Evolutionary conservation across 2,797 vertebrate species (phyloP).

Genomic region (Hydrophis major): DNA sequence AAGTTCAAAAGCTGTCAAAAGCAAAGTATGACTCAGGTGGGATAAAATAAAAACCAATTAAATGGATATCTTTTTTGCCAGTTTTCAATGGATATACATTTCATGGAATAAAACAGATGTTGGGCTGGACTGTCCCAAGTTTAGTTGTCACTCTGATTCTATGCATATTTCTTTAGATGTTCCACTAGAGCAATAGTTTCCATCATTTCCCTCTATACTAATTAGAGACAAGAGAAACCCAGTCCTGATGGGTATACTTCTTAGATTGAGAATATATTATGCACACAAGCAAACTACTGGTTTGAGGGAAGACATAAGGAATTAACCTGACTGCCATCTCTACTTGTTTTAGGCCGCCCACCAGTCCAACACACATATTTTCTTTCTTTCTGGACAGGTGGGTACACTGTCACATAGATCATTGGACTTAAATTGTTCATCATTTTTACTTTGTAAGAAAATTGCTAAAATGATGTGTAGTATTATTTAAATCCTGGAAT

Average conservation of each 20-base stretch:
- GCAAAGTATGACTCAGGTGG: constrained; percentile 18
- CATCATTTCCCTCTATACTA: background rate
- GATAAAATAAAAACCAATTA: constrained; percentile 16
- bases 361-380: background rate
- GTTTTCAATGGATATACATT: constrained; percentile 41
- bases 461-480: background rate
- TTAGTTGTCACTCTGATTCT: background rate
- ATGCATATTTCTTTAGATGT: background rate
- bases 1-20: constrained; percentile 44
- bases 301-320: background rate
- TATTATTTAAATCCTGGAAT: background rate
- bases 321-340: background rate
- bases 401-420: background rate
- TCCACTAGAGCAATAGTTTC: background rate
- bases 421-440: background rate
- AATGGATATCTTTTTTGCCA: constrained; percentile 36
- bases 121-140: constrained; percentile 18
- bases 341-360: background rate
- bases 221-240: background rate
- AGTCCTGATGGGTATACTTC: background rate
- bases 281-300: background rate
- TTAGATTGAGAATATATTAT: background rate
- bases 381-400: background rate
- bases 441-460: background rate
- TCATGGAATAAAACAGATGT: constrained; percentile 44